phyloP scores from a whole-genome alignment of 2,888 invertebrate genomes.

The Sinodicranocentrus sp. region DNA sequence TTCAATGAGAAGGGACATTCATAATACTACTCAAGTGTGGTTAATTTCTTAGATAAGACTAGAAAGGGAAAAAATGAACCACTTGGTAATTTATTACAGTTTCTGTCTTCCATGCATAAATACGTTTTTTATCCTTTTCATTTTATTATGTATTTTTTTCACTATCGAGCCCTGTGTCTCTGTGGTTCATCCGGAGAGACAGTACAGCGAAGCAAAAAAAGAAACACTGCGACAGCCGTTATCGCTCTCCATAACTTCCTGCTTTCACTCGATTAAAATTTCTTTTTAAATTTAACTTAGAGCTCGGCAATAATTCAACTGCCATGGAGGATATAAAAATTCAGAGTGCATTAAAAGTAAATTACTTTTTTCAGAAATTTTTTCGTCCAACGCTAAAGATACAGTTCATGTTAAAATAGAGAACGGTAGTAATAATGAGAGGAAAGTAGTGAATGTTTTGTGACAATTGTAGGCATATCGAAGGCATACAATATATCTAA shows the following conservation, averaged over 20 bases:
- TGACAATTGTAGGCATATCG: no score
- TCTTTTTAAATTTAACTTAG: slow-evolving; percentile 65
- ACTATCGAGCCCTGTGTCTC: not conserved
- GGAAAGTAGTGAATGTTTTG: no score
- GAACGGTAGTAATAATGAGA: no score
- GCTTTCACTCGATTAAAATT: slow-evolving; percentile 69
- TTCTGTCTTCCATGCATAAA: slow-evolving; percentile 64
- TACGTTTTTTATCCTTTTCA: slow-evolving; percentile 57
- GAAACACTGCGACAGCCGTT: slow-evolving; percentile 51
- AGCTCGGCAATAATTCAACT: slow-evolving; percentile 58
- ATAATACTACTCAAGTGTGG: slow-evolving; percentile 61
- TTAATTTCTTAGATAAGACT: slow-evolving; percentile 63
- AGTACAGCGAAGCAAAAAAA: not conserved
- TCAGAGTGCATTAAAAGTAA: slow-evolving; percentile 62
- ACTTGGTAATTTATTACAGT: slow-evolving; percentile 58
- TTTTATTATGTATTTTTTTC: slow-evolving; percentile 51
- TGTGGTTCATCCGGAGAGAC: slow-evolving; percentile 15
- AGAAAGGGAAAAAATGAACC: slow-evolving; percentile 51
- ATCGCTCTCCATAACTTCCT: slow-evolving; percentile 67
- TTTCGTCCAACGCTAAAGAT: no score
- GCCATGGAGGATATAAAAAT: slow-evolving; percentile 62
- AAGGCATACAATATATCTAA: no score
- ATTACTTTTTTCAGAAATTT: slow-evolving; percentile 54
- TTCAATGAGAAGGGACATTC: slow-evolving; percentile 39
- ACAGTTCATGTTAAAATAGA: no score